Base-by-base conservation (phyloP, 2,888 invertebrate species). In the Gastrophysa polygoni region DNA sequence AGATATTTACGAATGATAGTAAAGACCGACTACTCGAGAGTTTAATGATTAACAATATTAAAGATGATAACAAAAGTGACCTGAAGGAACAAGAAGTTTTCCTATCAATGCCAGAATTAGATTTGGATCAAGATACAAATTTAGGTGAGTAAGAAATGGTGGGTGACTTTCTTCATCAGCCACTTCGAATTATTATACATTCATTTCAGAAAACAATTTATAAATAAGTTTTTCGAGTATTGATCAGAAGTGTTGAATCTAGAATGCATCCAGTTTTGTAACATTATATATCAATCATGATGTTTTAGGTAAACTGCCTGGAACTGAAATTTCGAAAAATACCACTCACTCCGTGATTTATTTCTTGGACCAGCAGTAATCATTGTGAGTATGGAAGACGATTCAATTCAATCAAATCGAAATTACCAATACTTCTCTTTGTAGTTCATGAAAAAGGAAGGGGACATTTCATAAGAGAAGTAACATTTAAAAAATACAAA, bases 51-150 rank as follows among this genome's bases (percentile, higher is more conserved):
- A 67, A 68, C 46, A 67, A 51, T 16, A 64, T 61, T 0, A 60
- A 57, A 16, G 63, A 57, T 17, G 56, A 43, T 11, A 56, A 63
- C 28, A 29, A 29, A 14, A 16, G 54, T 8, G 47, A 32, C 11
- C 28, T 48, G 16, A 64, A 47, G 5, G 61, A 68, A n/a, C 68
- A 67, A 28, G 64, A 76, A 61, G 73, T 80, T 8, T 77, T 77
- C 63, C 65, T 81, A 34, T 81, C 81, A 0, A 80, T 81, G 78
- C 81, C 80, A 0, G 80, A 80, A 64, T 72, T 81, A 55, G 79
- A 78, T 43, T 59, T 68, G n/a, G 78, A 79, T 51, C 76, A 77
- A 52, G 75, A 77, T 67, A 76, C 78, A 58, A 77, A 74, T 55
- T 72, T 79, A 68, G 76, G 78, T 77, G 71, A 69, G 51, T 34